These are phyloP conservation scores for Chrysochloris asiatica DNA, from an alignment of 2,113 vertebrate genomes.

Conservation along the genomic window DNA sequence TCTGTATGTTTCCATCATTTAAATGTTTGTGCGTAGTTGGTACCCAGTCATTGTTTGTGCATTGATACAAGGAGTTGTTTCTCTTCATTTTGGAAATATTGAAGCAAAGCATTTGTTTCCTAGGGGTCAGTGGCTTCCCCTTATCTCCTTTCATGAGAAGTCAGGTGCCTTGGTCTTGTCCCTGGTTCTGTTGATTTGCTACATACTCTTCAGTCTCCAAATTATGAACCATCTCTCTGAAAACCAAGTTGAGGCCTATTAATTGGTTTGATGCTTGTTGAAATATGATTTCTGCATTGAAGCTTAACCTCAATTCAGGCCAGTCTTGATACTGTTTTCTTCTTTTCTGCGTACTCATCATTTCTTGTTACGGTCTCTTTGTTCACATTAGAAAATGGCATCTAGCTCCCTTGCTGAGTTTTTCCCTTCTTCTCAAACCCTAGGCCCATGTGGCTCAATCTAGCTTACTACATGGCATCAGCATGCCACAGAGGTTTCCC, in stretches of 20 bases:
- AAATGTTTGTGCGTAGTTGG: not conserved
- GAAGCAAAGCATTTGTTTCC: conserved; percentile 36
- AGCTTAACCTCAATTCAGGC: not conserved
- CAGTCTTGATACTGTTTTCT: not conserved
- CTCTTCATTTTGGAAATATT: conserved; percentile 21
- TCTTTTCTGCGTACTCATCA: not conserved
- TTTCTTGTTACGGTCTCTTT: not conserved
- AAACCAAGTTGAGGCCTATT: not conserved
- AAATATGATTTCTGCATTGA: conserved; percentile 2
- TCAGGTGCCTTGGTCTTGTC: not conserved
- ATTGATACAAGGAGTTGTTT: not conserved
- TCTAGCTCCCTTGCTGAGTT: conserved; percentile 34
- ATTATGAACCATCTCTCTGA: conserved; percentile 30
- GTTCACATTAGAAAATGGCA: conserved; percentile 29
- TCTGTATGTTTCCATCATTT: not conserved
- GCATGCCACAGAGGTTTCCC: not conserved
- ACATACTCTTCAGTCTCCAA: not conserved
- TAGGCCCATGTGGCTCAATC: not conserved
- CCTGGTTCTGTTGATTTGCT: not conserved
- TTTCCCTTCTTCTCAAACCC: not conserved
- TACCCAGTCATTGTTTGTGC: not conserved
- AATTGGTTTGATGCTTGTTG: conserved; percentile 9
- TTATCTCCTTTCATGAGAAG: conserved; percentile 18
- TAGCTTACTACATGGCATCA: not conserved
- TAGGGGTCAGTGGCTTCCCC: not conserved